phyloP scores from a whole-genome alignment of 2,113 vertebrate species.

The Damaliscus lunatus region DNA sequence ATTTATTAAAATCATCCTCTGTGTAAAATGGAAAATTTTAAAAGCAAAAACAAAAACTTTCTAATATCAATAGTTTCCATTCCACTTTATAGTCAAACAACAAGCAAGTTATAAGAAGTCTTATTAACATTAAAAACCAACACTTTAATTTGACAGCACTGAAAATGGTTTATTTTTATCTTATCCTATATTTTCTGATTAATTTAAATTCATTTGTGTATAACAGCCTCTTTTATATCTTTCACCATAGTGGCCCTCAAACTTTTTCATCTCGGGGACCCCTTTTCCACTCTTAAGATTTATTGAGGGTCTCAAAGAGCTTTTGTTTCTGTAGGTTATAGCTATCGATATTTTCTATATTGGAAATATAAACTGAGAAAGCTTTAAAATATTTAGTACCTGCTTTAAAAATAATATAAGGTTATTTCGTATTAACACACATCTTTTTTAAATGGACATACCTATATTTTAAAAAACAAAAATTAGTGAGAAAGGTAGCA shows the following conservation, averaged over 20 bases:
- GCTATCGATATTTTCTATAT: not conserved
- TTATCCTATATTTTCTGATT: not conserved
- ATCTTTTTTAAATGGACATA: not conserved
- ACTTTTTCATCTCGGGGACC: not conserved
- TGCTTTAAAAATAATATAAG: not conserved
- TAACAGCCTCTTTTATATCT: not conserved
- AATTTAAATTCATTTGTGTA: not conserved
- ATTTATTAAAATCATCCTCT: not conserved
- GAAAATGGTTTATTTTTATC: not conserved
- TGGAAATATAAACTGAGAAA: not conserved
- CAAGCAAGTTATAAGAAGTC: conserved; percentile 16
- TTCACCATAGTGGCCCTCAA: not conserved
- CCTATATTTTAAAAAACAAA: not conserved
- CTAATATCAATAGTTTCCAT: not conserved
- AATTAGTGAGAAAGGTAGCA: not conserved
- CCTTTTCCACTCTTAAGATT: not conserved
- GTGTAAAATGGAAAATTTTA: not conserved
- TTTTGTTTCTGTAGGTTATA: not conserved
- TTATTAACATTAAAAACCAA: conserved; percentile 25
- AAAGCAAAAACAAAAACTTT: not conserved
- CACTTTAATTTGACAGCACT: conserved; percentile 17
- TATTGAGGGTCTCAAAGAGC: not conserved
- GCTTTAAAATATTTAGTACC: not conserved
- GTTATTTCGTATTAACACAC: not conserved
- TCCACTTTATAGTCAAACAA: not conserved